phyloP scores from a whole-genome alignment of 2,888 invertebrate genomes.

The Endotricha flammealis region DNA sequence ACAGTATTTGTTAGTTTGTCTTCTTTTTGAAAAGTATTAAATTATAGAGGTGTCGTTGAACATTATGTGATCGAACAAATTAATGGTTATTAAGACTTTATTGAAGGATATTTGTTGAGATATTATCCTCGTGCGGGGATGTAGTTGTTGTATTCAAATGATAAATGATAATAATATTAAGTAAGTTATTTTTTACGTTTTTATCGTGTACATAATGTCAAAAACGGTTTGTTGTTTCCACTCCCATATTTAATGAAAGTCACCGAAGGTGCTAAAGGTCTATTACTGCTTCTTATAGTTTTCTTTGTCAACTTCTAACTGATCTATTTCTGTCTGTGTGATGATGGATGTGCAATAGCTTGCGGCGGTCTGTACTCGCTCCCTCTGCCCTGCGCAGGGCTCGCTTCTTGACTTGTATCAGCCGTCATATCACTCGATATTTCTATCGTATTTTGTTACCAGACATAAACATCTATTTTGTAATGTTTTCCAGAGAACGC shows the following conservation, averaged over 20 bases:
- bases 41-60: conserved; percentile 72
- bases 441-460: conserved; percentile 23
- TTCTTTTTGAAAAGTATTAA: conserved; percentile 60
- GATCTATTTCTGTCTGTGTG: conserved; percentile 34
- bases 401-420: conserved; percentile 17
- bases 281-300: conserved; percentile 71
- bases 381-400: conserved; percentile 13
- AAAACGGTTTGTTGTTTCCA: conserved; percentile 67
- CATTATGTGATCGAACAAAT: conserved; percentile 74
- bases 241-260: conserved; percentile 60
- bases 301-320: conserved; percentile 39
- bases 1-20: conserved; percentile 56
- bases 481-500: conserved; percentile 25
- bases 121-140: conserved; percentile 69
- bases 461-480: conserved; percentile 24
- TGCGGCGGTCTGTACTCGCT: conserved; percentile 10
- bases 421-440: conserved; percentile 29
- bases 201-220: conserved; percentile 74
- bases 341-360: conserved; percentile 18
- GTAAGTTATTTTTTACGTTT: conserved; percentile 79
- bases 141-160: conserved; percentile 78
- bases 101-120: conserved; percentile 74
- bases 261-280: conserved; percentile 76
- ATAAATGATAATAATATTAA: conserved; percentile 76
- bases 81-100: conserved; percentile 75